Base-by-base conservation (phyloP, 1,140 invertebrate genomes). In the Drosophila pandora region DNA sequence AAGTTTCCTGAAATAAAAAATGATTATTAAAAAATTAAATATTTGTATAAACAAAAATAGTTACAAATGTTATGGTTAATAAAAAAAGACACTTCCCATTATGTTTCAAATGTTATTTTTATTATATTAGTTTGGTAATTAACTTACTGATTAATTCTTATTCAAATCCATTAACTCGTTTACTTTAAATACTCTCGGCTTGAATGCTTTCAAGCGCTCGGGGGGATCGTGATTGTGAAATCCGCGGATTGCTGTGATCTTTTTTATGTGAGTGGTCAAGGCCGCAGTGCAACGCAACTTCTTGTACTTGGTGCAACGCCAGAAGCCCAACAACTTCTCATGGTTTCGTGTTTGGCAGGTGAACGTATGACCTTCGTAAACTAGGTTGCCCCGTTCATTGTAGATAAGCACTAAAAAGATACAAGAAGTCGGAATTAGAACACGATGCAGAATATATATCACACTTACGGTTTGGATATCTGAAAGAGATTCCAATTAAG, bases 331-430 rank as follows among this genome's bases (percentile, higher is more conserved):
- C 1, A 69, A 77, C 2, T 74, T 74, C 0, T 32, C 28, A 1
- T 56, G 52, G 13, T 79, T 87, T 17, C 65, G 32, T 1, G 74
- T 67, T 39, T 89, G 71, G 13, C 76, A 76, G 52, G 69, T 76
- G 25, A 68, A 91, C 0, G 75, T 70, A 30, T 76, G 61, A 3
- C 74, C 69, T 2, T 64, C 23, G 43, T 87, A 65, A 2, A 91
- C 80, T 10, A 91, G 60, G 17, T 90, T 90, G 0, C 90, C 90
- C 5, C 90, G 76, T 50, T 72, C 83, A 37, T 90, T 90, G 43
- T 91, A 91, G 23, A 22, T 64, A 6, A 89, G 70, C 6, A 52
- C 76, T 76, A 58, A 7, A 81, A 64, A 9, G 25, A 23, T 8
- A 28, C 25, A 28, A 17, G 1, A 22, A 43, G 13, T 37, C 9